Base-by-base conservation (phyloP, 1,140 invertebrate species). In the Drosophila oshimai region DNA sequence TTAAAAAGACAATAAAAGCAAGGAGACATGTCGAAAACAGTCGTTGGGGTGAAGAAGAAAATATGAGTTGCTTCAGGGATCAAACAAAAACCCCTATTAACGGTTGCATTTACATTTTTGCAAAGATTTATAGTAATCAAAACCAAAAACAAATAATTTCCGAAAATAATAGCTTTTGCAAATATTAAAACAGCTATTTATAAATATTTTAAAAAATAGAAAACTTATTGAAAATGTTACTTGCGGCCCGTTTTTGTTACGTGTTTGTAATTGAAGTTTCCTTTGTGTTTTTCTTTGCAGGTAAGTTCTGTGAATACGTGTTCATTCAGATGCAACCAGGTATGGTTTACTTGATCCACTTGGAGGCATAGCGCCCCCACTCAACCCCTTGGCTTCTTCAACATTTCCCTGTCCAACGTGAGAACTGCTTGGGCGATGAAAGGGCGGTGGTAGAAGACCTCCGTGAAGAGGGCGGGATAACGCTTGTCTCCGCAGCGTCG, bases 231-330 rank as follows among this genome's bases (percentile, higher is more conserved):
- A 4, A 15, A 55, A 45, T 36, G 29, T 20, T 3, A 3, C 31
- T 39, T 12, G 18, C 3, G 6, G 13, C 0, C 10, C 9, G 7
- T 29, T 20, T 28, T 7, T 50, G 28, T 15, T 12, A 6, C 20
- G 13, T 9, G 36, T 24, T 22, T 18, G 6, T 61, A 58, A 42
- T 58, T 58, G 20, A 58, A 61, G 41, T 58, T 17, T 33, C 20
- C 18, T 12, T 20, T 58, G 31, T 33, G 6, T 41, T n/a, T 33
- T 57, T 18, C 6, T 6, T 71, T 71, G 15, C 64, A 69, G 68
- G 64, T 71, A 37, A 69, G 68, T 71, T 18, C 22, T 15, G 10
- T 31, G 17, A 55, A 24, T 4, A 39, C 17, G 18, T 31, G 13
- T 7, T 31, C 12, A 34, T 54, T 53, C 31, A 62, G 26, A n/a